phyloP scores from a whole-genome alignment of 1,140 invertebrate genomes.

The Bombus confusus region DNA sequence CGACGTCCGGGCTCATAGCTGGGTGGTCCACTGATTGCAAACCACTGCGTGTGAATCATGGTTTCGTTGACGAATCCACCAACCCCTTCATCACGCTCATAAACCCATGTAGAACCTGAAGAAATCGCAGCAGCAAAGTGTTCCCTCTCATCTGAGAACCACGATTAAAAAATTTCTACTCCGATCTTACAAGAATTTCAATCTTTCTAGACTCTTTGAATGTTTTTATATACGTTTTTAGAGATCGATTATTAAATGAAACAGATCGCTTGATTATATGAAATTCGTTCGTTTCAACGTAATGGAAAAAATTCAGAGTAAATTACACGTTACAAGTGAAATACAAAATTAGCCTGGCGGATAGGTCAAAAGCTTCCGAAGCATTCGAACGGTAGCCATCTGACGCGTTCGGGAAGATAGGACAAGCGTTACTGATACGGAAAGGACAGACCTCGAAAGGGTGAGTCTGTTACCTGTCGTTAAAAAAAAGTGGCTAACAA shows the following conservation, averaged over 20 bases:
- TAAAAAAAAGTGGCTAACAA: conserved; percentile 18
- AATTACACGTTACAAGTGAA: conserved; percentile 29
- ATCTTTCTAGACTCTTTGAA: neutral
- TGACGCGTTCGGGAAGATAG: conserved; percentile 35
- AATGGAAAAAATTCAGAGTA: neutral
- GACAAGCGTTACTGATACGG: conserved; percentile 57
- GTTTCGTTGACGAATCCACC: conserved; percentile 69
- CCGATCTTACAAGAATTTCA: neutral
- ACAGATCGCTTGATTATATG: neutral
- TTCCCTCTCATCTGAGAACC: too few species aligned
- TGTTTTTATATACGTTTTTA: neutral
- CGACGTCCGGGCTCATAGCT: conserved; percentile 64
- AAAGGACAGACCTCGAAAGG: conserved; percentile 52
- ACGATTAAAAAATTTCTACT: neutral
- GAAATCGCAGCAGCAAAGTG: neutral
- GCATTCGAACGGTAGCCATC: conserved; percentile 52
- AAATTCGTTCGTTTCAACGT: neutral
- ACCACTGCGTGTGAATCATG: conserved; percentile 74
- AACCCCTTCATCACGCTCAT: conserved; percentile 19
- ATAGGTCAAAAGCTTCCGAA: conserved; percentile 20
- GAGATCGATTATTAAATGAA: neutral
- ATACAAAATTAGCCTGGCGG: conserved; percentile 12
- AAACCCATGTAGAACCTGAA: conserved; percentile 12
- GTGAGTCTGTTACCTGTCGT: conserved; percentile 58
- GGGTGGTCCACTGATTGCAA: conserved; percentile 74